Evolutionary conservation across 2,888 invertebrate species (phyloP).

Genomic region (Trimorus sp.): DNA sequence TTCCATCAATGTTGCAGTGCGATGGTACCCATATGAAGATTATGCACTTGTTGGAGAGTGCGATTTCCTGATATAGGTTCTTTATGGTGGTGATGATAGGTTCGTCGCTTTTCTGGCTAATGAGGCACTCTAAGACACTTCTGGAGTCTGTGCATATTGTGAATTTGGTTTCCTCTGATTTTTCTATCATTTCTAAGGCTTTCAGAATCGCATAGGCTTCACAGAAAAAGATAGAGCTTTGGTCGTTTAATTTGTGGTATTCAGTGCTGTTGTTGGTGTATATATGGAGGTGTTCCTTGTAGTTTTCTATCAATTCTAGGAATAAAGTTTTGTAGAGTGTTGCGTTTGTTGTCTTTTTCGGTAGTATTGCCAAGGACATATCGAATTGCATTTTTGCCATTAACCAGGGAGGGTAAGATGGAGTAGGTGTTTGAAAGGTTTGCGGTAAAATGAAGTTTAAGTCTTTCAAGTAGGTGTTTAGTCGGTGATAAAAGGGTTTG

Average conservation of each 20-base stretch:
- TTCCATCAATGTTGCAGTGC: conserved; percentile 11
- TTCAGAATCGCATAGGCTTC: conserved; percentile 30
- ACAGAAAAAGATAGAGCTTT: conserved; percentile 27
- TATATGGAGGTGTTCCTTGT: background rate
- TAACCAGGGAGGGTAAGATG: no score
- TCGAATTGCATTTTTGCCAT: no score
- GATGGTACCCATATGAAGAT: conserved; percentile 13
- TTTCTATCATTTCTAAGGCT: background rate
- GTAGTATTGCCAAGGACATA: background rate
- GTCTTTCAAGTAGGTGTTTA: conserved; percentile 7
- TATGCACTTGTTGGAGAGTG: background rate
- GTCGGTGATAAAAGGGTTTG: conserved; percentile 11
- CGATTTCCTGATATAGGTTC: background rate
- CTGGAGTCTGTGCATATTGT: conserved; percentile 22
- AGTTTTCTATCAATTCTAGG: conserved; percentile 8
- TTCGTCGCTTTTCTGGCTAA: conserved; percentile 5
- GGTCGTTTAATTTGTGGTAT: conserved; percentile 9
- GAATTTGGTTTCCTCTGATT: background rate
- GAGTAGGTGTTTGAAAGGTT: no score
- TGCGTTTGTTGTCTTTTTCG: background rate
- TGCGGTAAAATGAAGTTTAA: background rate
- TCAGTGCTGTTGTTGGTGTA: conserved; percentile 13
- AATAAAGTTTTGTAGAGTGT: background rate
- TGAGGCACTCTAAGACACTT: conserved; percentile 1
- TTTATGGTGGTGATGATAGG: conserved; percentile 5